Base-by-base conservation (phyloP, 2,113 vertebrate genomes). In the Orthonyx spaldingii region DNA sequence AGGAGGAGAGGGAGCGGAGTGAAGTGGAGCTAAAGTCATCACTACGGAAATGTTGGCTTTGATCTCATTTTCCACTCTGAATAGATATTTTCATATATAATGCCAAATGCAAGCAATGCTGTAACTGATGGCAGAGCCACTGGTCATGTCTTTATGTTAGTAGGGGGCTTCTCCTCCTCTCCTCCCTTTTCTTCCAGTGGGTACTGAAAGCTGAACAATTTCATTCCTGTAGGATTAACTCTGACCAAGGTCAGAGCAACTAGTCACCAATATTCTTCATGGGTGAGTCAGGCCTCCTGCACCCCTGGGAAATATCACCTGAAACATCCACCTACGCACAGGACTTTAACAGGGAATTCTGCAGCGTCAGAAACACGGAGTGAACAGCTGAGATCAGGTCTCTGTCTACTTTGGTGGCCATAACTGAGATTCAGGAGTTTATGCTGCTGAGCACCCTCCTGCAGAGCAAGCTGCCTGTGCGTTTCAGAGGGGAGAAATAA, bases 21-120 rank as follows among this genome's bases (percentile, higher is more conserved):
- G 90, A 65, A 95, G 87, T 70, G 89, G 84, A 78, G 72, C 93
- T 93, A 20, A 87, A 93, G 94, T 72, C 96, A 69, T 89, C 53
- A 8, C 65, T 47, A 20, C n/a, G 9, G 87, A 94, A 96, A 96
- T 89, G 66, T 90, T 88, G 47, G 39, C 93, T 97, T 94, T 94
- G 81, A 94, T 97, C 93, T 96, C 91, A 69, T 96, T 82, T 88
- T 71, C 87, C 71, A 44, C 55, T 81, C 90, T 90, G 87, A 95
- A 94, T 87, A 64, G 92, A n/a, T 96, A 94, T 97, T 97, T 97
- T 94, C 91, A 91, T 96, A 95, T 92, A 53, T 82, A 76, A 96
- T 87, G 88, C 80, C 69, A 87, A 93, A 94, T 61, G 82, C 72
- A 89, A 93, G 90, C 69, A 61, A 84, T 18, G 50, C 59, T 83